These are phyloP conservation scores for Hydrozoanthus tunicans DNA, from an alignment of 64 coral and sea anemone genomes.

Conservation along the genomic window DNA sequence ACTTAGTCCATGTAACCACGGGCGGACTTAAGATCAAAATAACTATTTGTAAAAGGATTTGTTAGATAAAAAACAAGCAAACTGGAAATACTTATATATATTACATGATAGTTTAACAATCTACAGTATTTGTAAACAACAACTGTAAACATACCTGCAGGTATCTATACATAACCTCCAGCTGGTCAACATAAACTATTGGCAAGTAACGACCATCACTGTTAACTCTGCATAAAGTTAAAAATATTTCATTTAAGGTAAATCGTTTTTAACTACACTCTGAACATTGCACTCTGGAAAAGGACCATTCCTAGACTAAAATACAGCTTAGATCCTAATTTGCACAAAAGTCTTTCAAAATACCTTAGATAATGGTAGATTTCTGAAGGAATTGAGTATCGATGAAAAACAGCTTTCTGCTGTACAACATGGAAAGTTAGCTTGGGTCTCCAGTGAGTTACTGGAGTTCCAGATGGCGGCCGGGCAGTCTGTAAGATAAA, in stretches of 20 bases:
- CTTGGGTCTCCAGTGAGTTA: slow-evolving; percentile 92
- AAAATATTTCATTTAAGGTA: not conserved
- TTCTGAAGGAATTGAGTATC: slow-evolving; percentile 84
- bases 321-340: no score
- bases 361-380: slow-evolving; percentile 89
- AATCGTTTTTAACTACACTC: no score
- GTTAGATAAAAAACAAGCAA: not conserved
- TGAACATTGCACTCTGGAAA: no score
- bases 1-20: no score
- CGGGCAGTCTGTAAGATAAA: not conserved
- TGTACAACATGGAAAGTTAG: slow-evolving; percentile 83
- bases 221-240: not conserved
- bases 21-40: no score
- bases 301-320: no score
- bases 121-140: not conserved
- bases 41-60: no score
- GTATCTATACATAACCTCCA: slow-evolving; percentile 82
- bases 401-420: slow-evolving; percentile 88
- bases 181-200: slow-evolving; percentile 79
- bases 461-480: slow-evolving; percentile 42
- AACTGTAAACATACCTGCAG: slow-evolving; percentile 58
- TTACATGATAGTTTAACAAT: not conserved
- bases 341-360: not conserved
- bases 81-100: no score
- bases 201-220: slow-evolving; percentile 70